A percentile compares a stretch with the other conserved stretches of the same genome.
Conservation (phyloP, 35 echinoderm and acorn worm genomes). For the Acanthaster planci region DNA sequence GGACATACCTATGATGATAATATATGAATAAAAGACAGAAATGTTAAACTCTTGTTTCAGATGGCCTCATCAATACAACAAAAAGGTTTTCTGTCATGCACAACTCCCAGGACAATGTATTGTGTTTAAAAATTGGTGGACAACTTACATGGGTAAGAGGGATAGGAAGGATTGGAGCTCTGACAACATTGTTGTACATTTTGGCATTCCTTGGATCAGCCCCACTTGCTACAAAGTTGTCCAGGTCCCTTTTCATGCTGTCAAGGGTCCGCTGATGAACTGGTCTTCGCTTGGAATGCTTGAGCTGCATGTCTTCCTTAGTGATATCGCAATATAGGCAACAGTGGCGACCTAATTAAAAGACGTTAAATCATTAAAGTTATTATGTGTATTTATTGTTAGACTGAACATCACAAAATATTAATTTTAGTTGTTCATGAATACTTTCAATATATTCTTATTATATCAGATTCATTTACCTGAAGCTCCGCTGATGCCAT, state of each 20-base stretch:
- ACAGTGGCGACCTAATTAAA: constrained; percentile 30
- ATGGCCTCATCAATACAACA: not conserved
- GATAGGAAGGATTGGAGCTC: not conserved
- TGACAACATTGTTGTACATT: constrained; percentile 13
- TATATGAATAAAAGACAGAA: no score
- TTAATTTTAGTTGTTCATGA: constrained; percentile 23
- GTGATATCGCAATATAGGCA: constrained; percentile 37
- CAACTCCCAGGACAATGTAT: not conserved
- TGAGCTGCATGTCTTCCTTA: not conserved
- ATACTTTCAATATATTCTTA: no score
- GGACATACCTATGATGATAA: constrained; percentile 47
- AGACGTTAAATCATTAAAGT: not conserved
- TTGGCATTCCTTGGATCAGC: constrained; percentile 14
- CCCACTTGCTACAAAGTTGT: constrained; percentile 28
- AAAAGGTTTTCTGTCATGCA: not conserved
- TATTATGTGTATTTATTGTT: not conserved
- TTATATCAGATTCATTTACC: constrained; percentile 27
- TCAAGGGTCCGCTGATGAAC: not conserved
- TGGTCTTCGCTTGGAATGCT: not conserved
- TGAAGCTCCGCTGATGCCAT: constrained; percentile 50
- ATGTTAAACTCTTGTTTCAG: not conserved
- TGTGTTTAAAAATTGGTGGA: constrained; percentile 4
- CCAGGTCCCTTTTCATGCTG: constrained; percentile 28
- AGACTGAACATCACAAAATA: not conserved
- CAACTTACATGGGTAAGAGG: not conserved